Evolutionary conservation across 92 coral and sea anemone genomes (phyloP).

Genomic region (Hydrozoanthus gracilis): DNA sequence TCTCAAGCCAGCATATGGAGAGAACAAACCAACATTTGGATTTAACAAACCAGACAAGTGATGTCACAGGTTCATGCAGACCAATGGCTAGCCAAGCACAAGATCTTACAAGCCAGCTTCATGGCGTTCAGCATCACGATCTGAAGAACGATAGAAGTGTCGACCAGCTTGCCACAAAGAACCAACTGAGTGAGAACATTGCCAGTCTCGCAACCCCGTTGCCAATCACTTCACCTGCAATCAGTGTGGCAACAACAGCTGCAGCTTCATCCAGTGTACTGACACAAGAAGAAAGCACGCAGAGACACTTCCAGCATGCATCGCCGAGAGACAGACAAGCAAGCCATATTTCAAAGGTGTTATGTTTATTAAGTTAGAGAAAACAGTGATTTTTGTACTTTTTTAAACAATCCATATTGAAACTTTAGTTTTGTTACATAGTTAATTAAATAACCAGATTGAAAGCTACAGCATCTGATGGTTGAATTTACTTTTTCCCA

Average conservation of each 20-base stretch:
- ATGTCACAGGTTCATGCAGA: background rate
- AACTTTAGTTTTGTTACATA: too few species aligned
- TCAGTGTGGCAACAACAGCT: conserved; percentile 80
- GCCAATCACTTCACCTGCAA: conserved; percentile 66
- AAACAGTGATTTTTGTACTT: background rate
- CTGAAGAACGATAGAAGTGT: background rate
- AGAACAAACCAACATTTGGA: conserved; percentile 1
- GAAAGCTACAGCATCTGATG: too few species aligned
- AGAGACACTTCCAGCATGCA: conserved; percentile 86
- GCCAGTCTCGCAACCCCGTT: conserved; percentile 70
- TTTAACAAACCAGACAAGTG: conserved; percentile 1
- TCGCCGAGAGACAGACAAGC: conserved; percentile 72
- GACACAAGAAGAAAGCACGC: conserved; percentile 77
- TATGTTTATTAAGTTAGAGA: background rate
- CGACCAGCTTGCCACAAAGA: conserved; percentile 56
- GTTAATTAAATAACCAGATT: too few species aligned
- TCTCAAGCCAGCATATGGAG: conserved; percentile 8
- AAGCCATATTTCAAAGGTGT: conserved; percentile 61
- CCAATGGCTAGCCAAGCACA: conserved; percentile 2
- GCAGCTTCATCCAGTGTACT: conserved; percentile 80
- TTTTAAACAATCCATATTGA: too few species aligned
- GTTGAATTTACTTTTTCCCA: too few species aligned
- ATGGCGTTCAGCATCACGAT: conserved; percentile 27
- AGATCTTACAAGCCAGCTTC: conserved; percentile 20
- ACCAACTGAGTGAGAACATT: conserved; percentile 56